Evolutionary conservation across 2,113 vertebrate species (phyloP).

Genomic region (Oplegnathus fasciatus): DNA sequence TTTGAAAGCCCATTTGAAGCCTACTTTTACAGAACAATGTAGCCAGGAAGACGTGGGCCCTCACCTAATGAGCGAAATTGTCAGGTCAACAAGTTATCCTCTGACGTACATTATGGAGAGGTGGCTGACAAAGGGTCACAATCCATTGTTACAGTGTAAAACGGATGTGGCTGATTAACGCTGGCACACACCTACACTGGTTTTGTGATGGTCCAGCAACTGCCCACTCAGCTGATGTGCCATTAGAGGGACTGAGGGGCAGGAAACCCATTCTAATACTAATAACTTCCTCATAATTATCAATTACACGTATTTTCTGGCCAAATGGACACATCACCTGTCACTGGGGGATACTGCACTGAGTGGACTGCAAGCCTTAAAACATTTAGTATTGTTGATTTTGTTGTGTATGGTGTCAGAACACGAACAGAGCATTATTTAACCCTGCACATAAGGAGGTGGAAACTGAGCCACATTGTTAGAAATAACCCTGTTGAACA

Average conservation of each 20-base stretch:
- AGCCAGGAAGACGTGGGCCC: slow-evolving; percentile 65
- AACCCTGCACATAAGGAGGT: not conserved
- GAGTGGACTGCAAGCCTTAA: not conserved
- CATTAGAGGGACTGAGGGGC: not conserved
- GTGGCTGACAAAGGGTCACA: slow-evolving; percentile 59
- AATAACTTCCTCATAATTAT: slow-evolving; percentile 33
- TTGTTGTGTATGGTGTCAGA: not conserved
- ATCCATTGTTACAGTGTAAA: slow-evolving; percentile 73
- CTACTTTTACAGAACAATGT: slow-evolving; percentile 54
- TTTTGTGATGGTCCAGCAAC: slow-evolving; percentile 37
- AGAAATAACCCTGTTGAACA: not conserved
- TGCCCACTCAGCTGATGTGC: slow-evolving; percentile 64
- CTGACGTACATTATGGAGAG: slow-evolving; percentile 68
- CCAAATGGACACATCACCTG: not conserved
- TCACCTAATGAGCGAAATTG: slow-evolving; percentile 50
- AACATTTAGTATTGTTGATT: not conserved
- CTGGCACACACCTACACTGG: slow-evolving; percentile 66
- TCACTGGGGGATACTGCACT: not conserved
- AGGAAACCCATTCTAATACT: slow-evolving; percentile 27
- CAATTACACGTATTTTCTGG: slow-evolving; percentile 23
- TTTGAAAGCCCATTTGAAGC: slow-evolving; percentile 30
- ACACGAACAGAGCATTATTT: not conserved
- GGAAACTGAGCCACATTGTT: not conserved
- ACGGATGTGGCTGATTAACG: slow-evolving; percentile 67
- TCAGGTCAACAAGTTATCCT: slow-evolving; percentile 75